phyloP scores from a whole-genome alignment of 2,888 invertebrate species.

The Lysandra coridon region DNA sequence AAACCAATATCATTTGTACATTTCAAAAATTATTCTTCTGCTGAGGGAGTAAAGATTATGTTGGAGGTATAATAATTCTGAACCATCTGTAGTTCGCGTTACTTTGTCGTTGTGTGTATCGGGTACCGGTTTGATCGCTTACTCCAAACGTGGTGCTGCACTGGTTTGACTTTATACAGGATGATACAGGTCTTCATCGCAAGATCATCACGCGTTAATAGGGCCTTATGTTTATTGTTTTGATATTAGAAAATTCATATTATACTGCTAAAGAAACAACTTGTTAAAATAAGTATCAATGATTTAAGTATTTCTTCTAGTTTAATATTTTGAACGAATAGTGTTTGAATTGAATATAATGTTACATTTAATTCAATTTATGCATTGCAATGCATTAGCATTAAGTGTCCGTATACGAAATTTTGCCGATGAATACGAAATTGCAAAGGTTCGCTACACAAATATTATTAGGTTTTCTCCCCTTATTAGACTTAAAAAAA shows the following conservation, averaged over 20 bases:
- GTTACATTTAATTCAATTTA: too few species aligned
- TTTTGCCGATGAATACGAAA: too few species aligned
- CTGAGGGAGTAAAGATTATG: background rate
- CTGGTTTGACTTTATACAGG: background rate
- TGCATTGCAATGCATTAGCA: too few species aligned
- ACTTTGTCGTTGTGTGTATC: constrained; percentile 42
- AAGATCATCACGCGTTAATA: background rate
- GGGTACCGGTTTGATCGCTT: constrained; percentile 43
- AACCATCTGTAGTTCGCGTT: constrained; percentile 35
- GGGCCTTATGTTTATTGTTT: background rate
- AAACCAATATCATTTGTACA: constrained; percentile 38
- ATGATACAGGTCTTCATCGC: background rate
- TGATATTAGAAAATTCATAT: background rate
- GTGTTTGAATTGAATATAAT: too few species aligned
- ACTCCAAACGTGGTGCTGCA: constrained; percentile 38
- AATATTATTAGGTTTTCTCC: too few species aligned
- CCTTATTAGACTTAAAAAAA: too few species aligned
- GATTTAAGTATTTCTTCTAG: too few species aligned
- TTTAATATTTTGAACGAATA: too few species aligned
- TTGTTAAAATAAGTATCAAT: too few species aligned
- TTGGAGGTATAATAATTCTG: background rate
- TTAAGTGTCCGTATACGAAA: too few species aligned
- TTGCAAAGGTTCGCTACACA: too few species aligned
- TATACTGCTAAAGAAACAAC: background rate
- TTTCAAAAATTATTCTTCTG: background rate